phyloP scores from a whole-genome alignment of 2,888 invertebrate species.

The Pterobdella sp. region DNA sequence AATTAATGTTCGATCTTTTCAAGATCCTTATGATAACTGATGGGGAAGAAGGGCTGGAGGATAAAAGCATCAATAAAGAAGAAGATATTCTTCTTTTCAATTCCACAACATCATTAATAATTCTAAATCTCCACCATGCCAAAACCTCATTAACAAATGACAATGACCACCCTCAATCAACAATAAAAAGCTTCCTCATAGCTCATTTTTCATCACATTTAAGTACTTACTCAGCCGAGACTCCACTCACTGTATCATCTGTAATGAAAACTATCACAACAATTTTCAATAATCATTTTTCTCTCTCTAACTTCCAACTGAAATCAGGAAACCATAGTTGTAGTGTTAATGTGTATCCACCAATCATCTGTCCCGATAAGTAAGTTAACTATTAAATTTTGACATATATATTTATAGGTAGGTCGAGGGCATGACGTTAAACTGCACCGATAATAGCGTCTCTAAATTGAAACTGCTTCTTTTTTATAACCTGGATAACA shows the following conservation, averaged over 20 bases:
- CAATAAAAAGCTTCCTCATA: not conserved
- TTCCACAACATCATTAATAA: not conserved
- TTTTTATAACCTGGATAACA: too few relatives aligned
- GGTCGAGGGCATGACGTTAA: too few relatives aligned
- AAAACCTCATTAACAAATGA: not conserved
- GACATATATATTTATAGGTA: too few relatives aligned
- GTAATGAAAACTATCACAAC: not conserved
- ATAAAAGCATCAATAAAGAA: not conserved
- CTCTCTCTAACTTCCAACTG: not conserved
- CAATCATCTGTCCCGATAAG: slow-evolving; percentile 53
- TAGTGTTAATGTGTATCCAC: slow-evolving; percentile 57
- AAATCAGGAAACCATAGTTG: not conserved
- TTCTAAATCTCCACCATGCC: not conserved
- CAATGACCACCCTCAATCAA: not conserved
- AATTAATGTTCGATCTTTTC: too few relatives aligned
- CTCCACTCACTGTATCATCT: not conserved
- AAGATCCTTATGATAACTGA: not conserved
- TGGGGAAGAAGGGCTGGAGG: not conserved
- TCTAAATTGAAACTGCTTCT: too few relatives aligned
- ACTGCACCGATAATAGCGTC: too few relatives aligned
- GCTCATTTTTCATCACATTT: not conserved
- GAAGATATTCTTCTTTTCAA: slow-evolving; percentile 1
- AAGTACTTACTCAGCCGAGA: not conserved
- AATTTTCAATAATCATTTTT: not conserved
- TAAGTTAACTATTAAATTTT: slow-evolving; percentile 69